A percentile compares a stretch with the other conserved stretches of the same genome.
These are phyloP conservation scores for Rhabdornis inornatus DNA, from an alignment of 2,113 vertebrate genomes.

Conservation along the genomic window DNA sequence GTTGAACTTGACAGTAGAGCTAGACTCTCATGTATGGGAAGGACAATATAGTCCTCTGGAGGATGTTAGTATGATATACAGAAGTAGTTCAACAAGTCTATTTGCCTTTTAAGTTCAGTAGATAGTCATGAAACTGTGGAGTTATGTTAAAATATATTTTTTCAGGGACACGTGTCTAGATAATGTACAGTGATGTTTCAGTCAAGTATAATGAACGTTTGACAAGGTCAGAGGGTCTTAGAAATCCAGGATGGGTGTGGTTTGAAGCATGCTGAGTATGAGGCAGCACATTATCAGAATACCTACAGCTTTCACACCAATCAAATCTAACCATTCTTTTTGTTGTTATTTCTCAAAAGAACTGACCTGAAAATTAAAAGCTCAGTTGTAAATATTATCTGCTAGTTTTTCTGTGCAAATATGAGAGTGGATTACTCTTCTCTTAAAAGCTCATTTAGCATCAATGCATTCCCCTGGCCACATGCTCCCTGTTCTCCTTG, in stretches of 20 bases:
- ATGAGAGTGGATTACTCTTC: not conserved
- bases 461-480: not conserved
- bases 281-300: not conserved
- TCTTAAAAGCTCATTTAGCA: not conserved
- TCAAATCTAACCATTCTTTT: not conserved
- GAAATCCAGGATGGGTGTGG: not conserved
- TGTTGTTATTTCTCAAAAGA: not conserved
- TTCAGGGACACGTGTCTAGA: not conserved
- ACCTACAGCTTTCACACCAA: not conserved
- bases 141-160: not conserved
- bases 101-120: not conserved
- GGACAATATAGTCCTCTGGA: not conserved
- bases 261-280: not conserved
- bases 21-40: not conserved
- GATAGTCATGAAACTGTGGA: not conserved
- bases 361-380: not conserved
- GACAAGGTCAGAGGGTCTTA: not conserved
- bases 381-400: not conserved
- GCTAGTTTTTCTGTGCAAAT: conserved; percentile 4
- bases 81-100: not conserved
- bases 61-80: not conserved
- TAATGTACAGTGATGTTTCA: not conserved
- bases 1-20: not conserved
- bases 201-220: not conserved
- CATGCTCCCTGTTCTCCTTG: not conserved